A percentile compares a stretch with the other conserved stretches of the same genome.
phyloP scores from a whole-genome alignment of 2,888 invertebrate species.

The Drosophila koepferae region DNA sequence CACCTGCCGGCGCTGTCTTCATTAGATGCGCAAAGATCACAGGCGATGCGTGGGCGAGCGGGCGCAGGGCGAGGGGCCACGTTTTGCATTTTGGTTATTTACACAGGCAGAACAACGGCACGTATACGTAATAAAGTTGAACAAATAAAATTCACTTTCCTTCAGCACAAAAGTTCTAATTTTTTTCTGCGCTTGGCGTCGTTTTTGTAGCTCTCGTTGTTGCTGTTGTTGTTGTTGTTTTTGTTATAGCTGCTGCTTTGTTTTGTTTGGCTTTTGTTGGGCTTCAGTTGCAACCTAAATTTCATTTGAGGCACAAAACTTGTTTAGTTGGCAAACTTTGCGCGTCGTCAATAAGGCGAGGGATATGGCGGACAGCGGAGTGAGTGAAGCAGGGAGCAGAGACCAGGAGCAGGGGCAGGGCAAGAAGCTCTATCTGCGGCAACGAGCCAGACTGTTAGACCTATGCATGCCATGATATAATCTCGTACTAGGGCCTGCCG shows the following conservation, averaged over 20 bases:
- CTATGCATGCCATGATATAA: slow-evolving; percentile 76
- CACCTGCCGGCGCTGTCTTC: slow-evolving; percentile 74
- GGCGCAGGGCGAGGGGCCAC: slow-evolving; percentile 21
- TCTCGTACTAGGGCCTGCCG: slow-evolving; percentile 48
- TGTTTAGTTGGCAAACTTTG: slow-evolving; percentile 81
- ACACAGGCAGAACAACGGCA: slow-evolving; percentile 74
- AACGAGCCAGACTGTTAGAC: slow-evolving; percentile 67
- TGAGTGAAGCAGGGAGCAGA: neutral
- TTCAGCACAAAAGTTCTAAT: slow-evolving; percentile 77
- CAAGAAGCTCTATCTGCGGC: slow-evolving; percentile 22
- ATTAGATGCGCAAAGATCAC: slow-evolving; percentile 61
- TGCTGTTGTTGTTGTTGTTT: slow-evolving; percentile 26
- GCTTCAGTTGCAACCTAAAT: slow-evolving; percentile 82
- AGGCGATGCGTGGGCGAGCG: slow-evolving; percentile 19
- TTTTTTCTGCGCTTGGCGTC: slow-evolving; percentile 49
- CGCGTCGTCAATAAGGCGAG: slow-evolving; percentile 76
- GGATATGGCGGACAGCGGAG: slow-evolving; percentile 27
- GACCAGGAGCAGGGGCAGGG: neutral
- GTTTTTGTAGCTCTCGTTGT: slow-evolving; percentile 2
- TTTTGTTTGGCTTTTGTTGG: slow-evolving; percentile 77
- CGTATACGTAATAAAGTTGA: slow-evolving; percentile 81
- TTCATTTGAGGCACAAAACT: slow-evolving; percentile 81
- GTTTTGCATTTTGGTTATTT: slow-evolving; percentile 80
- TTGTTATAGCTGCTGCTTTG: slow-evolving; percentile 48
- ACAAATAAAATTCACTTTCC: slow-evolving; percentile 81